A percentile compares a stretch with the other conserved stretches of the same genome.
phyloP scores from a whole-genome alignment of 2,888 invertebrate species.

The Drosophila infuscata region DNA sequence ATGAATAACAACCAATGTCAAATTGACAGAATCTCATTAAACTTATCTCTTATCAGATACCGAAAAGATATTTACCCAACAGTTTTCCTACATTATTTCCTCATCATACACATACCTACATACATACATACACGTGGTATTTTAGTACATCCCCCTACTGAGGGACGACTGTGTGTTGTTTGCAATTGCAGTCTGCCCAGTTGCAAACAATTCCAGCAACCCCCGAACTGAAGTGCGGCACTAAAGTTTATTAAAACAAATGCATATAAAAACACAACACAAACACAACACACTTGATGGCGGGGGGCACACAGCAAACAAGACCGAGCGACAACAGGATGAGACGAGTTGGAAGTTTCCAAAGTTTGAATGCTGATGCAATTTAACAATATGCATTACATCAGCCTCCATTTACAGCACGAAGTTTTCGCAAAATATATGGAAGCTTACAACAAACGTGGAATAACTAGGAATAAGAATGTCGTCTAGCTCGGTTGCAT shows the following conservation, averaged over 20 bases:
- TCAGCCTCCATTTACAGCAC: slow-evolving; percentile 38
- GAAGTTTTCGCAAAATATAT: slow-evolving; percentile 12
- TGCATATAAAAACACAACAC: slow-evolving; percentile 22
- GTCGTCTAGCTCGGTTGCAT: background rate
- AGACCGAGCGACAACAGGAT: slow-evolving; percentile 12
- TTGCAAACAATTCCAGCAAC: slow-evolving; percentile 8
- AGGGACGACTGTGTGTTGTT: slow-evolving; percentile 5
- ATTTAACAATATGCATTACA: slow-evolving; percentile 52
- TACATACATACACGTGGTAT: background rate
- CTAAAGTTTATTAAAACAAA: slow-evolving; percentile 47
- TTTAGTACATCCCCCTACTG: slow-evolving; percentile 5
- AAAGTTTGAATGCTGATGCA: slow-evolving; percentile 60
- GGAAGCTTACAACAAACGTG: slow-evolving; percentile 4
- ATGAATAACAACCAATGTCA: background rate
- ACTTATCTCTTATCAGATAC: slow-evolving; percentile 32
- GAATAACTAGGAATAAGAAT: slow-evolving; percentile 6
- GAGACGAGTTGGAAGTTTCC: slow-evolving; percentile 18
- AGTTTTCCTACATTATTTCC: background rate
- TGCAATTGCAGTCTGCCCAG: slow-evolving; percentile 8
- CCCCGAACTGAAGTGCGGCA: slow-evolving; percentile 21
- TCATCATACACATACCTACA: background rate
- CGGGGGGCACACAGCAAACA: slow-evolving; percentile 32
- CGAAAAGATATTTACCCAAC: slow-evolving; percentile 1
- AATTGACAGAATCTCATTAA: slow-evolving; percentile 16
- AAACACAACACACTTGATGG: slow-evolving; percentile 23